Conservation (phyloP, 2,797 vertebrate genomes). For the Neoniphon sammara region DNA sequence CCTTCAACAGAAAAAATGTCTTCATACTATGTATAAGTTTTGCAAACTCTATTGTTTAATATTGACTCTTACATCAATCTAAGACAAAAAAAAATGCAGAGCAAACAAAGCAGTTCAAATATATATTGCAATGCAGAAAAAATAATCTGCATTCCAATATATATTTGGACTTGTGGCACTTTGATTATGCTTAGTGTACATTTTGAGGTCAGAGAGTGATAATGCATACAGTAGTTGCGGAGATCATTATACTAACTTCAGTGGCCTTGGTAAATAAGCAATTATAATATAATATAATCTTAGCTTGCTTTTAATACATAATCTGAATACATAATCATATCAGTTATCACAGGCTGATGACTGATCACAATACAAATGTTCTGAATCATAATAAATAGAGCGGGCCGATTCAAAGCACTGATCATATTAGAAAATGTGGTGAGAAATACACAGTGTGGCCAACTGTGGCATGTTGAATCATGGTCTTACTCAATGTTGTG, state of each 20-base stretch:
- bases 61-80: neutral
- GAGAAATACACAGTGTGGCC: no score
- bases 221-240: conserved; percentile 1
- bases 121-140: conserved; percentile 4
- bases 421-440: no score
- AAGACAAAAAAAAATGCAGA: conserved; percentile 22
- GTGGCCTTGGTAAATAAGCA: neutral
- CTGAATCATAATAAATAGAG: neutral
- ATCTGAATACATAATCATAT: neutral
- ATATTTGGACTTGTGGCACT: neutral
- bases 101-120: neutral
- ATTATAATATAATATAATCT: no score
- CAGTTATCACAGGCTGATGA: neutral
- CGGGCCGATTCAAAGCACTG: neutral
- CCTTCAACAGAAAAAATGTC: neutral
- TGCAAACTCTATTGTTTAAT: conserved; percentile 23
- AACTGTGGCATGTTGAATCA: conserved; percentile 9
- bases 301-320: neutral
- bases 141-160: neutral
- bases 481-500: neutral
- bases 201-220: neutral
- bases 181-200: neutral
- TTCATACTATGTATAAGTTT: conserved; percentile 5
- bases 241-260: conserved; percentile 18
- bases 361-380: neutral